Evolutionary conservation across 1,140 invertebrate genomes (phyloP), one percentile per base, ranked within the genome.

Genomic region (Solenopsis invicta): DNA sequence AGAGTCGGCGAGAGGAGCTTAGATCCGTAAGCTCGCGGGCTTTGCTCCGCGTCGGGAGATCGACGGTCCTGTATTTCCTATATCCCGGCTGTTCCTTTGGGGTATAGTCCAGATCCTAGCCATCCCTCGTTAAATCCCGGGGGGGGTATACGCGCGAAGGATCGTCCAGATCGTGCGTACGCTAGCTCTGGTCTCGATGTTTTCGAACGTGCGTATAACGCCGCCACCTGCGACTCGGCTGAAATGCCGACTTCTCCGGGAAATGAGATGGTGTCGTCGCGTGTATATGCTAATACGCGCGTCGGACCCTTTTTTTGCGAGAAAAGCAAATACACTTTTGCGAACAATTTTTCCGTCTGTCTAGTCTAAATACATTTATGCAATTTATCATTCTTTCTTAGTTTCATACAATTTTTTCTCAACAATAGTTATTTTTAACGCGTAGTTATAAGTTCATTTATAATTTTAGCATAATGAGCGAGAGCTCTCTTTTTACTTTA

Each of bases 51-150:
- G 92, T 84, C 37, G 52, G 88, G 90, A 94, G 92, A 94, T 93
- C 92, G 91, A 91, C 91, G 91, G 67, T 85, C 87, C 91, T 92
- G 92, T 94, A 94, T 93, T 92, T 93, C 90, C 91, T 93, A 91
- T 93, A 93, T 93, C 89, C 89, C 71, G 84, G 87, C 72, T 82
- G 87, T 87, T 91, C 86, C 91, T 89, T 48, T 52, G 77, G 77
- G 84, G 87, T 91, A 87, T 88, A 89, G 88, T 90, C 71, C 69
- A 86, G 86, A 87, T 91, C 90, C 87, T 86, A 72, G 85, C 84
- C 85, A 87, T 91, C 90, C 88, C 88, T 93, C 89, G 90, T 87
- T 86, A 88, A 91, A 92, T 91, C 92, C 89, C 92, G 52, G 13
- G 91, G 29, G 84, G 92, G 82, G 93, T 91, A 72, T 61, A 84